phyloP scores from a whole-genome alignment of 1,140 invertebrate species.

The Drosophila mauritiana region DNA sequence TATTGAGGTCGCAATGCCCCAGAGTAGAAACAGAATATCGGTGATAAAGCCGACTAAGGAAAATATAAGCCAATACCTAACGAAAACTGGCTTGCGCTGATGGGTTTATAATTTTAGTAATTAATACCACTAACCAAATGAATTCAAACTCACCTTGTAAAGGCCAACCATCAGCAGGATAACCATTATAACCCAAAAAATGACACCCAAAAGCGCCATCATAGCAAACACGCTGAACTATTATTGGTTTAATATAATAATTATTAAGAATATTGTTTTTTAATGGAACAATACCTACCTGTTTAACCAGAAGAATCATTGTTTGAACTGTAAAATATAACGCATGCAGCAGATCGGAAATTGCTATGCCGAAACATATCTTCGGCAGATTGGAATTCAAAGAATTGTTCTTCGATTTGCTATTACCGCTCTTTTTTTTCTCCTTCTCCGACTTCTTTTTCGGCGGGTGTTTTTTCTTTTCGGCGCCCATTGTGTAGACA shows the following conservation, averaged over 20 bases:
- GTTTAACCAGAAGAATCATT: conserved; percentile 32
- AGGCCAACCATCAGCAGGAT: conserved; percentile 57
- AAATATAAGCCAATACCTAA: conserved; percentile 58
- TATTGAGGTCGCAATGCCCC: conserved; percentile 45
- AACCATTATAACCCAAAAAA: conserved; percentile 62
- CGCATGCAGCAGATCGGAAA: conserved; percentile 54
- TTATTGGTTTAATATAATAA: conserved; percentile 8
- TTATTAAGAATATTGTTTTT: background rate
- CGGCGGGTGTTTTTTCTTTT: conserved; percentile 36
- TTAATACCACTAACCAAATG: background rate
- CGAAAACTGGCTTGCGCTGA: conserved; percentile 42
- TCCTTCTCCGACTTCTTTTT: conserved; percentile 2
- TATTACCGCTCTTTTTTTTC: background rate
- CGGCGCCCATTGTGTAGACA: conserved; percentile 34
- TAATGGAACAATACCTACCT: conserved; percentile 29
- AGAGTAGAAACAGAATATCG: conserved; percentile 50
- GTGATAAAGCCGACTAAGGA: conserved; percentile 49
- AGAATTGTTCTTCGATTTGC: background rate
- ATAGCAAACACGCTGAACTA: conserved; percentile 41
- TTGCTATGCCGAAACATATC: conserved; percentile 51
- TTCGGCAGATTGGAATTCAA: conserved; percentile 15
- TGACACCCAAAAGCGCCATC: conserved; percentile 56
- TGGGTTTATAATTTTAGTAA: background rate
- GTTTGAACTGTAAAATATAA: conserved; percentile 55
- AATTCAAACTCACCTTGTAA: conserved; percentile 45